A percentile compares a stretch with the other conserved stretches of the same genome.
Evolutionary conservation across 2,888 invertebrate genomes (phyloP).

Genomic region (Brachycybe producta): DNA sequence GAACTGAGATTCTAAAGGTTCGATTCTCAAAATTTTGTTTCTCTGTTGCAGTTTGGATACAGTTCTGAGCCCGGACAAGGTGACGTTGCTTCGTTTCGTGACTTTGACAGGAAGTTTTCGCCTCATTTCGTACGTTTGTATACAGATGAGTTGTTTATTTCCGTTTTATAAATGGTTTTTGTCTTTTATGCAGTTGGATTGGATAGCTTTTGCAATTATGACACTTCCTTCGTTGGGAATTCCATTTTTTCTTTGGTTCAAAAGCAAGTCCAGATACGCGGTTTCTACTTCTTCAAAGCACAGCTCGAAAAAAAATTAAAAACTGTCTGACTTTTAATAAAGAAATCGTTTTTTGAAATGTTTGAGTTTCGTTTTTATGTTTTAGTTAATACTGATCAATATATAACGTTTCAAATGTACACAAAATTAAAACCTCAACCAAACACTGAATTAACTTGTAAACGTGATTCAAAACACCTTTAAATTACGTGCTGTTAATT

Average conservation of each 20-base stretch:
- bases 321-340: no score
- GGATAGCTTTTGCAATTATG: slow-evolving; percentile 95
- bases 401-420: no score
- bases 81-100: slow-evolving; percentile 76
- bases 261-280: slow-evolving; percentile 89
- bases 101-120: slow-evolving; percentile 92
- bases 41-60: slow-evolving; percentile 44
- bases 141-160: background rate
- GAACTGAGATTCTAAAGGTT: background rate
- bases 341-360: no score
- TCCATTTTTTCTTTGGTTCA: slow-evolving; percentile 86
- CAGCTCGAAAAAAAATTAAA: slow-evolving; percentile 1
- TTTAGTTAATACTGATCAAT: no score
- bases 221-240: slow-evolving; percentile 86
- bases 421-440: no score
- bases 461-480: no score
- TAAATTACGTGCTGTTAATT: no score
- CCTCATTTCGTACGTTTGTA: slow-evolving; percentile 67
- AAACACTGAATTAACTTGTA: no score
- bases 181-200: slow-evolving; percentile 52
- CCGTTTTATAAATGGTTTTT: background rate
- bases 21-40: slow-evolving; percentile 1
- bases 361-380: no score
- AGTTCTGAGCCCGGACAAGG: slow-evolving; percentile 93
- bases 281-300: background rate